Evolutionary conservation across 2,113 vertebrate species (phyloP).

Genomic region (Tachuris rubrigastra): DNA sequence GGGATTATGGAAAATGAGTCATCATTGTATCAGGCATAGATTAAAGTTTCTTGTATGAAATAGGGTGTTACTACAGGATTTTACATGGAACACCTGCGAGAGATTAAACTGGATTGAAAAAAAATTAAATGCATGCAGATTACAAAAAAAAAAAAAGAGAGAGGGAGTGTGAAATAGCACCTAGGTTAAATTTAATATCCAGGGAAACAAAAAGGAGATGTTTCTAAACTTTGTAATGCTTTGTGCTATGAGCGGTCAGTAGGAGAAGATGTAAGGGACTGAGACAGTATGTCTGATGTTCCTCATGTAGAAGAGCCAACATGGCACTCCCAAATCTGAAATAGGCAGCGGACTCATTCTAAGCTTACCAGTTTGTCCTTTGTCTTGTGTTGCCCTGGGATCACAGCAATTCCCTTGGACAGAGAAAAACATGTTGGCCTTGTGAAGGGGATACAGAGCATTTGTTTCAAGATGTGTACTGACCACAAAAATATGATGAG

Average conservation of each 20-base stretch:
- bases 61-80: background rate
- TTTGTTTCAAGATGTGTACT: background rate
- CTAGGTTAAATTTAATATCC: background rate
- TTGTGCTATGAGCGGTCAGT: background rate
- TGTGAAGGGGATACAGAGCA: rapidly evolving
- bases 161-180: too few relatives aligned
- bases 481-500: rapidly evolving
- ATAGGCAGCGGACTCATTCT: background rate
- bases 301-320: rapidly evolving
- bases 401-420: background rate
- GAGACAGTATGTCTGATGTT: rapidly evolving
- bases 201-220: background rate
- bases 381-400: background rate
- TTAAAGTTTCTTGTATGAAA: background rate
- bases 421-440: background rate
- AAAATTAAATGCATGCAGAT: background rate
- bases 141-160: background rate
- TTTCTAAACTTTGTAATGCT: background rate
- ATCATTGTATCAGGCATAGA: background rate
- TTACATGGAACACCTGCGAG: background rate
- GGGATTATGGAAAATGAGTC: background rate
- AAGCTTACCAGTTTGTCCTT: background rate
- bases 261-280: background rate
- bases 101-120: background rate
- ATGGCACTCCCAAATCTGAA: background rate